A percentile compares a stretch with the other conserved stretches of the same genome.
Conservation (phyloP, 1,140 invertebrate genomes). For the Notospermus geniculatus region DNA sequence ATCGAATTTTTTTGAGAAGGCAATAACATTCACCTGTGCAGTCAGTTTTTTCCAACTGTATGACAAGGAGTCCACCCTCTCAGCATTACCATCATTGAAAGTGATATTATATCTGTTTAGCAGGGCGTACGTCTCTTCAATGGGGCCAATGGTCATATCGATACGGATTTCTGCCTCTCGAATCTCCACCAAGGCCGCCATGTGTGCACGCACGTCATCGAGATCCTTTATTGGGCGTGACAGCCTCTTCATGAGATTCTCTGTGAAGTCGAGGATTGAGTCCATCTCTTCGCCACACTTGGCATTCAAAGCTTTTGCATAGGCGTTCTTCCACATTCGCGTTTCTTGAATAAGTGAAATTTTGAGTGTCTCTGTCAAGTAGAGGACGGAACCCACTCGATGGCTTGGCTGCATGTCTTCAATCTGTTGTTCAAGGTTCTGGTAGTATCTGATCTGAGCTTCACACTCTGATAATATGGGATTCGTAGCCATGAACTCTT, state of each 20-base stretch:
- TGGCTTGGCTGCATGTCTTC: constrained; percentile 49
- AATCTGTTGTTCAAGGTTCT: constrained; percentile 52
- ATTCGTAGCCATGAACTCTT: constrained; percentile 74
- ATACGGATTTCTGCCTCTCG: constrained; percentile 92
- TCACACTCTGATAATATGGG: constrained; percentile 76
- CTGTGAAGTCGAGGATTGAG: constrained; percentile 51
- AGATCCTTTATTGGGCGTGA: constrained; percentile 81
- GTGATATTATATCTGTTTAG: constrained; percentile 83
- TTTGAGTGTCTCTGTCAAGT: constrained; percentile 75
- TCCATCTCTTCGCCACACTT: constrained; percentile 94
- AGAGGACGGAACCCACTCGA: constrained; percentile 53
- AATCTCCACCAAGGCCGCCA: constrained; percentile 90
- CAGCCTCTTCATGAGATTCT: constrained; percentile 51
- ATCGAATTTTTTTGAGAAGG: no score
- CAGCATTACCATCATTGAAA: constrained; percentile 85
- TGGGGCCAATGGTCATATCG: constrained; percentile 88
- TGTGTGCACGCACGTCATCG: constrained; percentile 88
- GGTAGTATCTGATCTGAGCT: constrained; percentile 62
- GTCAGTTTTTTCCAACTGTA: constrained; percentile 84
- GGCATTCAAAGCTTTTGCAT: constrained; percentile 89
- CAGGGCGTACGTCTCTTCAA: constrained; percentile 93
- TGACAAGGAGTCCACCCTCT: constrained; percentile 86
- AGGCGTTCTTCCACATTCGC: constrained; percentile 75
- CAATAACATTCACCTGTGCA: constrained; percentile 51
- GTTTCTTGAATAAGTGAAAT: constrained; percentile 81